Evolutionary conservation across 2,888 invertebrate genomes (phyloP), one percentile per base, ranked within the genome.

Genomic region (Eristalinus sepulchralis): DNA sequence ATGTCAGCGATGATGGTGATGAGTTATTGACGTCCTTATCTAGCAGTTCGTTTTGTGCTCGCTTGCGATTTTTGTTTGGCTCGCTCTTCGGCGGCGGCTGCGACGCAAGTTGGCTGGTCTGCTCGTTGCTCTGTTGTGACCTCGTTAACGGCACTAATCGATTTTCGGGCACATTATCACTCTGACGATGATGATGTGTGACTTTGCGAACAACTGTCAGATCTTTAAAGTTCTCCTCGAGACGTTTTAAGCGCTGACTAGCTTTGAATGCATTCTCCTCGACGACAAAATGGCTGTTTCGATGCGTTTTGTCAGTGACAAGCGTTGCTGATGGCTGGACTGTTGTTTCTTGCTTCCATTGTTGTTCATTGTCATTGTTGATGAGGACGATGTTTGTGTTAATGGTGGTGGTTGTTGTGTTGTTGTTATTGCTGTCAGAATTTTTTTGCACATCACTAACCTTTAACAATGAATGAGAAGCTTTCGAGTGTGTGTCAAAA

Each of bases 211-310:
- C 80, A 83, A 88, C 81, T 78, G 88, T 83, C 76, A 88, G 89
- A 88, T 91, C 91, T 89, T 91, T 91, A 89, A 92, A 92, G 89
- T 92, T 91, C 88, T 92, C 91, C 89, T 94, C 94, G 72, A 94
- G 90, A 78, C 93, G 92, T 89, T 94, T 94, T 75, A 94, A 90
- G 66, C 94, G 91, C 72, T 93, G 93, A 88, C 92, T 93, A 63
- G 92, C 92, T 88, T 93, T 93, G 88, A 93, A 93, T 55, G 90
- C 88, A 87, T 89, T 89, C 31, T 88, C 88, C 80, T 88, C 81
- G 36, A 79, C 79, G 36, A 79, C 78, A 76, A 82, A 72, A 73
- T 85, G 83, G 76, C 87, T 79, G 78, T 6, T 82, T 68, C 17
- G 47, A 8, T 17, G 47, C 47, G 64, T 78, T 77, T 85, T 89